Percentiles rank a stretch among this genome's conserved stretches.
These are phyloP conservation scores for Brachionichthys hirsutus DNA, from an alignment of 2,113 vertebrate genomes.

Conservation along the genomic window DNA sequence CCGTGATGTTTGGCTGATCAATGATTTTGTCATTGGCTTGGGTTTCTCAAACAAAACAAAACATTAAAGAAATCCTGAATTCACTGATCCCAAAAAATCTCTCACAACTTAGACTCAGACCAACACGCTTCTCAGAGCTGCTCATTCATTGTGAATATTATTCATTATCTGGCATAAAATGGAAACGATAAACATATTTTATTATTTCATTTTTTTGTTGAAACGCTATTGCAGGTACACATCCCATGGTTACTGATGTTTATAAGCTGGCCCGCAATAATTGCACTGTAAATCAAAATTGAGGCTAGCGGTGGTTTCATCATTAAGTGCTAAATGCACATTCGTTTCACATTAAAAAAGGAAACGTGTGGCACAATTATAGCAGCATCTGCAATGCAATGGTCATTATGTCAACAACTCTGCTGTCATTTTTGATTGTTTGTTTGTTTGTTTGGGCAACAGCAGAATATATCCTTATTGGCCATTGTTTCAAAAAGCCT, in stretches of 20 bases:
- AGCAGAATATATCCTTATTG: not conserved
- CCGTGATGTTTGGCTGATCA: conserved; percentile 22
- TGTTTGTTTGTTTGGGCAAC: not conserved
- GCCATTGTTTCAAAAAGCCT: not conserved
- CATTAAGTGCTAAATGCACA: too few species aligned
- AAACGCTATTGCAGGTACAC: not conserved
- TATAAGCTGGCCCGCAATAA: conserved; percentile 9
- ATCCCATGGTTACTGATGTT: conserved; percentile 2
- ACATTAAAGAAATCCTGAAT: conserved; percentile 12
- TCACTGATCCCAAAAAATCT: conserved; percentile 10
- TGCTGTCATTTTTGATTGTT: not conserved
- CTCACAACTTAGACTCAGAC: conserved; percentile 9
- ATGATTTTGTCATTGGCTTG: conserved; percentile 11
- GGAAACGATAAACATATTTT: too few species aligned
- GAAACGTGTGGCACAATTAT: too few species aligned
- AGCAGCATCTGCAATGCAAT: too few species aligned
- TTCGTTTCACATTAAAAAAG: too few species aligned
- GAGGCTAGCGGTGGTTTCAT: too few species aligned
- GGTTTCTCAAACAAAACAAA: conserved; percentile 6
- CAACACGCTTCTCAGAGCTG: conserved; percentile 15
- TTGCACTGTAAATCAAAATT: conserved; percentile 4
- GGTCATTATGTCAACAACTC: too few species aligned
- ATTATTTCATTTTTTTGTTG: too few species aligned
- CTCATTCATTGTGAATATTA: not conserved
- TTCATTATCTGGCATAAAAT: too few species aligned